These are phyloP conservation scores for Mactromeris polynyma DNA, from an alignment of 2,888 invertebrate genomes.

Conservation along the genomic window DNA sequence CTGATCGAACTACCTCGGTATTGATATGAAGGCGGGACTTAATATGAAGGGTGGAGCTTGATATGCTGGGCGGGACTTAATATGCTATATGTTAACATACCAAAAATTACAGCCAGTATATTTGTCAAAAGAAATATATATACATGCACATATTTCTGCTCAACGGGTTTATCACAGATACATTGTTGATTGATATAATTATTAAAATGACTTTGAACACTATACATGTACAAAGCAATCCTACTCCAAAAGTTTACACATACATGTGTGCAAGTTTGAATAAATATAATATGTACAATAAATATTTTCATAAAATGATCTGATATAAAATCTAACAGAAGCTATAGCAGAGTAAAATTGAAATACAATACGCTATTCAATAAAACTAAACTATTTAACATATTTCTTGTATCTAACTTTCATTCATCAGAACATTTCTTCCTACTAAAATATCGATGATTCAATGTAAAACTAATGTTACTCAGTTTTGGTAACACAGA, in stretches of 20 bases:
- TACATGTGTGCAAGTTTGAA: neutral
- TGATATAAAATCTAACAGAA: neutral
- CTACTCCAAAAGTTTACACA: neutral
- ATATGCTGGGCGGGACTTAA: no score
- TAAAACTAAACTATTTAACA: neutral
- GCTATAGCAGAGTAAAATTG: neutral
- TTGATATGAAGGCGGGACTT: no score
- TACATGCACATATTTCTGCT: neutral
- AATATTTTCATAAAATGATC: no score
- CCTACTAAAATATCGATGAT: no score
- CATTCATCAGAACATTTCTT: no score
- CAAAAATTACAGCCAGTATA: neutral
- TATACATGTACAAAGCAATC: neutral
- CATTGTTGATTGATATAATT: neutral
- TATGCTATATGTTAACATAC: neutral
- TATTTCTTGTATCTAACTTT: neutral
- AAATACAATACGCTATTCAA: neutral
- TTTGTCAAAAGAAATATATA: neutral
- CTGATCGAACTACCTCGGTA: no score
- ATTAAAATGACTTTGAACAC: conserved; percentile 12
- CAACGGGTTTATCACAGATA: neutral
- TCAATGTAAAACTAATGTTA: no score
- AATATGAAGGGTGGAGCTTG: no score
- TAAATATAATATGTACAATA: neutral
- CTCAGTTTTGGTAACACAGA: no score